A percentile compares a stretch with the other conserved stretches of the same genome.
Evolutionary conservation across 2,888 invertebrate species (phyloP).

Genomic region (Caenorhabditis becei): DNA sequence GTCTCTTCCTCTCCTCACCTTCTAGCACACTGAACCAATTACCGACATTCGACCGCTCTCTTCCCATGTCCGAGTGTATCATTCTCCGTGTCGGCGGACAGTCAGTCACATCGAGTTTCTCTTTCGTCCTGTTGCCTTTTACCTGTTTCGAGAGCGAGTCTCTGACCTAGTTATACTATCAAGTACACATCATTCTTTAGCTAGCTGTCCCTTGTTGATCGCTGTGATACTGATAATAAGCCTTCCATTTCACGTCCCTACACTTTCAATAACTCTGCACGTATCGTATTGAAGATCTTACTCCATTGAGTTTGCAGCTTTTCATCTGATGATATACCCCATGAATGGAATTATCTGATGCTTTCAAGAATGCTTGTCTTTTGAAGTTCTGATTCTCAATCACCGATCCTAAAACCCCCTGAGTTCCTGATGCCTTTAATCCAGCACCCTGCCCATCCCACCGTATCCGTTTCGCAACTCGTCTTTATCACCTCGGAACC

Average conservation of each 20-base stretch:
- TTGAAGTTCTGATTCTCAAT: too few relatives aligned
- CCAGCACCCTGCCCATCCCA: neutral
- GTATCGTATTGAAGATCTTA: too few relatives aligned
- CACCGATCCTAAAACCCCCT: too few relatives aligned
- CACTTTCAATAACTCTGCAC: too few relatives aligned
- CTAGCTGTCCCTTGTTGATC: neutral
- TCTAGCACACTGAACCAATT: constrained; percentile 57
- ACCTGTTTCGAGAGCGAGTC: constrained; percentile 32
- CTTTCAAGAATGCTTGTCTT: too few relatives aligned
- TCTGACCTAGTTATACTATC: constrained; percentile 45
- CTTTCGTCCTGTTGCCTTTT: constrained; percentile 31
- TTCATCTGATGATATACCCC: too few relatives aligned
- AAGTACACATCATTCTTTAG: constrained; percentile 27
- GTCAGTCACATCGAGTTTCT: constrained; percentile 21
- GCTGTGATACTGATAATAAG: too few relatives aligned
- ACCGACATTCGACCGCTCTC: constrained; percentile 28
- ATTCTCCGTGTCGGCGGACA: constrained; percentile 28
- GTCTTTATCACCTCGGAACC: too few relatives aligned
- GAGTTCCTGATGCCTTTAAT: too few relatives aligned
- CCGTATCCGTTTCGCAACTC: neutral
- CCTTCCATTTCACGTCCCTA: too few relatives aligned
- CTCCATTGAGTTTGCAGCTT: too few relatives aligned
- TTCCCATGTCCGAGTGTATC: constrained; percentile 49
- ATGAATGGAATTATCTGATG: too few relatives aligned
- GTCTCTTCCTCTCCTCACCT: constrained; percentile 34